Base-by-base conservation (phyloP, 2,888 invertebrate genomes). In the Drosophila flavopinicola region DNA sequence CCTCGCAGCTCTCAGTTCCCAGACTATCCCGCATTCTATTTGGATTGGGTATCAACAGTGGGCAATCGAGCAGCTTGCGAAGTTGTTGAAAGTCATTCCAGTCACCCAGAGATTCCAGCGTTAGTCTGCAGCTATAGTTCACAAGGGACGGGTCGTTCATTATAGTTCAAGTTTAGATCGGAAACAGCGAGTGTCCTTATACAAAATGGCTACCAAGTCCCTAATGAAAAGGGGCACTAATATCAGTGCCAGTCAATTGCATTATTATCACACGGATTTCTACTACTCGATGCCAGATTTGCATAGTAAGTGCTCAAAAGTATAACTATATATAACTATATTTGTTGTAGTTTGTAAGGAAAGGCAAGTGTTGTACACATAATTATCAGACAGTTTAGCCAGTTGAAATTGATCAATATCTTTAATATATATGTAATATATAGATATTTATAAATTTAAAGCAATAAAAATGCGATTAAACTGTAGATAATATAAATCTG, bases 241-340 rank as follows among this genome's bases (percentile, higher is more conserved):
- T 6, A 72, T 70, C 3, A 88, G 76, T 58, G 73, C 88, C 9
- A 82, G 88, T n/a, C 79, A 87, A 35, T 70, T 89, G 66, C 93
- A 93, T 73, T 92, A 92, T 38, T 88, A 89, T 77, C 89, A 89
- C 27, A 88, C 90, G 63, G 90, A 90, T 60, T 87, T 89, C 33
- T 90, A 89, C 45, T 86, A 90, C 47, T 90, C 90, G 6, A 88
- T 88, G 88, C 88, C 90, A 6, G 83, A 88, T 53, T 56, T 90
- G 13, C 67, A 67, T 47, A 88, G 89, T 89, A 74, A 89, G 88
- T 88, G 4, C 11, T 13, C 1, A 7, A 13, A 25, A 6, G 9
- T 9, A 9, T 20, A 3, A 20, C 20, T 20, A 20, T 20, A 3
- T 20, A 2, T 20, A 20, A 20, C 4, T 20, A 20, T 3, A 20